These are phyloP conservation scores for Enteromius unitaeniatus DNA, from an alignment of 2,797 vertebrate genomes.

Conservation along the genomic window DNA sequence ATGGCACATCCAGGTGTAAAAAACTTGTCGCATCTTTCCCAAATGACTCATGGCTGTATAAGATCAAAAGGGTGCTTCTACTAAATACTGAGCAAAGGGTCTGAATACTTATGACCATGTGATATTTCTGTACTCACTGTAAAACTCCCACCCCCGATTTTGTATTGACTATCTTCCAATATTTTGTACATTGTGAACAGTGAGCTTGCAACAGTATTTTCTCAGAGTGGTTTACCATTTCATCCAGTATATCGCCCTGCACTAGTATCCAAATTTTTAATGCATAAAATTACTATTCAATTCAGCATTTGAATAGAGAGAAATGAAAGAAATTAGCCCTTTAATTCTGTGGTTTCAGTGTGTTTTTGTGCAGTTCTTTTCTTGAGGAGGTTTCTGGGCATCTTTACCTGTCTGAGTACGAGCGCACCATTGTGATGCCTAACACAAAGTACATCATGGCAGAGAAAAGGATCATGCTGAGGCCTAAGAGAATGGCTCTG, in stretches of 20 bases:
- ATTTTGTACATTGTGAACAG: neutral
- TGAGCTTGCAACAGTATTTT: neutral
- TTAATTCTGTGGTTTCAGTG: neutral
- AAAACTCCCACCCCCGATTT: neutral
- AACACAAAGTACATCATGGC: constrained; percentile 96
- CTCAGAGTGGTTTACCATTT: too few species aligned
- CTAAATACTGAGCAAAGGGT: too few species aligned
- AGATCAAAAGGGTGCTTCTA: too few species aligned
- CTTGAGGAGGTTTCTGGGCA: neutral
- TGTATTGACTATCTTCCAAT: neutral
- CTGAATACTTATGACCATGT: too few species aligned
- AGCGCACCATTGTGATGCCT: constrained; percentile 90
- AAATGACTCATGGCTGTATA: too few species aligned
- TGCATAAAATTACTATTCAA: too few species aligned
- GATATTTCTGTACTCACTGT: too few species aligned
- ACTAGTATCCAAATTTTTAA: too few species aligned
- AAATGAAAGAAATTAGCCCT: too few species aligned
- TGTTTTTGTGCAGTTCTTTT: constrained; percentile 1
- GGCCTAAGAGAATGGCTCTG: constrained; percentile 90
- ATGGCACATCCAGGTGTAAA: too few species aligned
- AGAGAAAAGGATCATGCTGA: constrained; percentile 91
- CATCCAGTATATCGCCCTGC: too few species aligned
- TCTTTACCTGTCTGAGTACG: constrained; percentile 91
- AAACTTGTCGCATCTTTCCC: too few species aligned
- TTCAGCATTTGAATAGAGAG: neutral